Conservation (phyloP, 2,888 invertebrate species). For the Habrosyne pyritoides region DNA sequence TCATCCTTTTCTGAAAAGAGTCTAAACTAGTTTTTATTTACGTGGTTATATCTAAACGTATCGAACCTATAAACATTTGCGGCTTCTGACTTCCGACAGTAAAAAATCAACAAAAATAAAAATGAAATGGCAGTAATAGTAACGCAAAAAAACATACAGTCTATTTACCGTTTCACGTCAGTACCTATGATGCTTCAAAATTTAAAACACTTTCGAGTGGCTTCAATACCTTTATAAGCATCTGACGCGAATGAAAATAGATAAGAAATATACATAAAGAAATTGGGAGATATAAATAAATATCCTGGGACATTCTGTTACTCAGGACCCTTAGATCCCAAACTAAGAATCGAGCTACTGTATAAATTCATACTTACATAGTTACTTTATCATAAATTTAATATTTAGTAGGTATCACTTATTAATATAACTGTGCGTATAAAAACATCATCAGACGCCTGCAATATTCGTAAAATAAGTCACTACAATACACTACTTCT, state of each 20-base stretch:
- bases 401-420: too few species aligned
- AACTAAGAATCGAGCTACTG: too few species aligned
- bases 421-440: too few species aligned
- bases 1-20: neutral
- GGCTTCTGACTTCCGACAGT: neutral
- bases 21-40: neutral
- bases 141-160: neutral
- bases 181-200: neutral
- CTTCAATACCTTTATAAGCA: neutral
- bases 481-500: too few species aligned
- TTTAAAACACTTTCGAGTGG: neutral
- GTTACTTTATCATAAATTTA: too few species aligned
- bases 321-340: too few species aligned
- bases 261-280: too few species aligned
- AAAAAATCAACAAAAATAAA: neutral
- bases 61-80: neutral
- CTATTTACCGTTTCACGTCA: neutral
- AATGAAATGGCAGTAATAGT: neutral
- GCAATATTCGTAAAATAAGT: too few species aligned
- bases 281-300: too few species aligned
- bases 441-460: too few species aligned
- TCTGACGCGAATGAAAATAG: neutral
- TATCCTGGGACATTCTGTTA: too few species aligned
- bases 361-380: too few species aligned
- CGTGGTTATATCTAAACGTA: neutral